A percentile compares a stretch with the other conserved stretches of the same genome.
These are phyloP conservation scores for Oophaga pumilio DNA, from an alignment of 2,113 vertebrate species.

Conservation along the genomic window DNA sequence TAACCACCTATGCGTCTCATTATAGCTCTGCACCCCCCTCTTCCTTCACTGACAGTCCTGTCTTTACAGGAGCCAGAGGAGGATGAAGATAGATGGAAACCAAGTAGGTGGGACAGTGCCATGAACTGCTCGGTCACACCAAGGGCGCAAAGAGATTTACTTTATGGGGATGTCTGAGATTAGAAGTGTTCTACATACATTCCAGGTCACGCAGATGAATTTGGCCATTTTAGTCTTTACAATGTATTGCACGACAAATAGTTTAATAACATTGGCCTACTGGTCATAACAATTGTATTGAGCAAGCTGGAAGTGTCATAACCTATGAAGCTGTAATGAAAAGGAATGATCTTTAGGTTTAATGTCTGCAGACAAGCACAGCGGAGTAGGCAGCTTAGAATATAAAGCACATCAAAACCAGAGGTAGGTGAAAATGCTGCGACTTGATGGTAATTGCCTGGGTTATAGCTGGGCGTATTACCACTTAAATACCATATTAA, in stretches of 20 bases:
- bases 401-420: not conserved
- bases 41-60: too few species aligned
- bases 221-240: not conserved
- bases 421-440: not conserved
- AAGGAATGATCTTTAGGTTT: not conserved
- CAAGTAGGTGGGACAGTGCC: too few species aligned
- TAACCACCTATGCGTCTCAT: too few species aligned
- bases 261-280: not conserved
- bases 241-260: not conserved
- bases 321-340: not conserved
- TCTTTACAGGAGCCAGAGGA: too few species aligned
- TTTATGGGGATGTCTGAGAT: too few species aligned
- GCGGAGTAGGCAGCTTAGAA: not conserved
- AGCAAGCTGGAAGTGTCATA: too few species aligned
- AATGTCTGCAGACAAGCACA: not conserved
- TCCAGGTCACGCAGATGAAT: too few species aligned
- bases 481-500: not conserved
- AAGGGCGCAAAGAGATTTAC: too few species aligned
- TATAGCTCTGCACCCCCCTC: too few species aligned
- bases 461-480: slow-evolving; percentile 7
- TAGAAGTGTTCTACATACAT: too few species aligned
- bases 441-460: not conserved
- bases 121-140: too few species aligned
- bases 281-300: not conserved
- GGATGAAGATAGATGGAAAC: too few species aligned